phyloP scores from a whole-genome alignment of 1,140 invertebrate genomes.

The Andricus grossulariae region DNA sequence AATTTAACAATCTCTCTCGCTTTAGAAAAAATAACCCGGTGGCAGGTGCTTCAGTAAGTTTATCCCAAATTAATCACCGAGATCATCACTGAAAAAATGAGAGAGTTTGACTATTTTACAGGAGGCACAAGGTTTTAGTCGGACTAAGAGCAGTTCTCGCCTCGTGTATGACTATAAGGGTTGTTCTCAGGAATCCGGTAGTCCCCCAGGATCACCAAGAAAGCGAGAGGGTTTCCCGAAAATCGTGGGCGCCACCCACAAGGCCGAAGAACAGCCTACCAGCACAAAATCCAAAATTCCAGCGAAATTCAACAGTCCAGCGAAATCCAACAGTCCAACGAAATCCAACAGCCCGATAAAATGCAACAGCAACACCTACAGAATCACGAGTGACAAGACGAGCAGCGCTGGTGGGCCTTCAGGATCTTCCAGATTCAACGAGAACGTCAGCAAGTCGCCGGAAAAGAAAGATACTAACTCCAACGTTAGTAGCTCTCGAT shows the following conservation, averaged over 20 bases:
- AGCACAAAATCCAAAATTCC: slow-evolving; percentile 11
- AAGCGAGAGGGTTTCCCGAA: slow-evolving; percentile 13
- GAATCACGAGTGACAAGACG: too few species aligned
- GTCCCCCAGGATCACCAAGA: slow-evolving; percentile 51
- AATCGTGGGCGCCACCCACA: background rate
- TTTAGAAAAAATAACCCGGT: slow-evolving; percentile 7
- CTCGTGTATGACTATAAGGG: slow-evolving; percentile 79
- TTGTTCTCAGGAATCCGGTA: slow-evolving; percentile 66
- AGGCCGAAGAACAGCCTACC: too few species aligned
- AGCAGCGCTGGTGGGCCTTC: background rate
- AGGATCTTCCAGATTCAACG: slow-evolving; percentile 33
- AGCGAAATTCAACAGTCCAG: too few species aligned
- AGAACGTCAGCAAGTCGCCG: slow-evolving; percentile 37
- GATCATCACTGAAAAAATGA: background rate
- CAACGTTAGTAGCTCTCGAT: slow-evolving; percentile 58
- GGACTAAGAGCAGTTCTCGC: slow-evolving; percentile 64
- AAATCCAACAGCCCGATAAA: too few species aligned
- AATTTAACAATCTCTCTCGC: slow-evolving; percentile 11
- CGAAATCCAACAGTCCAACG: too few species aligned
- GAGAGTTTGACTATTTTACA: slow-evolving; percentile 64
- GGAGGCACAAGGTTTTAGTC: slow-evolving; percentile 79
- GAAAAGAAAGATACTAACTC: slow-evolving; percentile 45
- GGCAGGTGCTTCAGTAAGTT: background rate
- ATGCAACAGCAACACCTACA: too few species aligned
- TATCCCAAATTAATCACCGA: too few species aligned